Conservation (phyloP, 2,113 vertebrate species). For the Columba janthina region DNA sequence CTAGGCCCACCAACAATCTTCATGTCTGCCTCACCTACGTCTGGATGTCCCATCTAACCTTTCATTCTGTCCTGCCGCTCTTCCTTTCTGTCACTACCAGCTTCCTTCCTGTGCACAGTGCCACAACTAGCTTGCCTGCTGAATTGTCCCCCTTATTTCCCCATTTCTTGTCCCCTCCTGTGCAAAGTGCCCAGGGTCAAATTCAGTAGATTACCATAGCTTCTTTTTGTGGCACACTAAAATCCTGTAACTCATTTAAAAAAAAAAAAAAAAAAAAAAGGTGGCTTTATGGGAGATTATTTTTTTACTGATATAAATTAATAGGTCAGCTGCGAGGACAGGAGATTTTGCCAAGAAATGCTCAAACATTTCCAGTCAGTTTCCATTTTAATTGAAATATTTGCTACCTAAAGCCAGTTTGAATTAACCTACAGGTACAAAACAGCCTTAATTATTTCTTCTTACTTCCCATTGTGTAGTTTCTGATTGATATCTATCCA, state of each 20-base stretch:
- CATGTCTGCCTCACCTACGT: rapidly evolving
- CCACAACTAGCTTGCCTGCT: background rate
- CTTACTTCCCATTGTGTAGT: background rate
- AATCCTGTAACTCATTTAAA: background rate
- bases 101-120: background rate
- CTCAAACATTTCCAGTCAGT: background rate
- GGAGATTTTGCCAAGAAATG: background rate
- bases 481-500: background rate
- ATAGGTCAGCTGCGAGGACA: background rate
- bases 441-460: background rate
- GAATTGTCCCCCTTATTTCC: background rate
- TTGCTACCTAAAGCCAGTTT: background rate
- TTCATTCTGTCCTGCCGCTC: background rate
- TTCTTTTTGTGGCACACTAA: background rate
- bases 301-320: background rate
- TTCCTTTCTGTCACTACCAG: background rate
- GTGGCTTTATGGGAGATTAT: background rate
- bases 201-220: background rate
- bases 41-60: background rate
- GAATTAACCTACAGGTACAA: background rate
- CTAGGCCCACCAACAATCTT: background rate
- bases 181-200: background rate
- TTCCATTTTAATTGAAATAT: background rate
- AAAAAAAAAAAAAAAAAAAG: background rate
- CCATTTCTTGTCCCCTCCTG: background rate